phyloP scores from a whole-genome alignment of 1,140 invertebrate genomes.

The Nymphalis io region DNA sequence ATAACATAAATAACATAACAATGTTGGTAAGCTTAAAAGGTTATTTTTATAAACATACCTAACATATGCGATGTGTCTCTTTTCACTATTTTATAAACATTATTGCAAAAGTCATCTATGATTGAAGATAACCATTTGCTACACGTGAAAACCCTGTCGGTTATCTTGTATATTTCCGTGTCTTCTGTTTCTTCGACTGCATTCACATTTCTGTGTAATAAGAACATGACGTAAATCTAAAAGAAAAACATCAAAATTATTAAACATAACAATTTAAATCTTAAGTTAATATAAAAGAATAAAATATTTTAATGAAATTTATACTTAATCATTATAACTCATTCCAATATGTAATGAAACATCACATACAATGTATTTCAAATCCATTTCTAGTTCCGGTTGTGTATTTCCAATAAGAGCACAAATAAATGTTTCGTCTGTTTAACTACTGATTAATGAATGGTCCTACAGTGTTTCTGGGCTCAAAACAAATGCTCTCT shows the following conservation, averaged over 20 bases:
- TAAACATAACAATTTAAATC: background rate
- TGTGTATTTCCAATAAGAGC: slow-evolving; percentile 45
- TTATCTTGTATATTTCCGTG: slow-evolving; percentile 52
- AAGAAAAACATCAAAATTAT: too few relatives aligned
- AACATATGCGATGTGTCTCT: slow-evolving; percentile 66
- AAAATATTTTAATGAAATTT: too few relatives aligned
- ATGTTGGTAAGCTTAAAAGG: background rate
- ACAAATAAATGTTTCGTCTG: slow-evolving; percentile 55
- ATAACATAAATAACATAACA: too few relatives aligned
- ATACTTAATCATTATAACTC: too few relatives aligned
- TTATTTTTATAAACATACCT: slow-evolving; percentile 45
- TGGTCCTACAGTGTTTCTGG: slow-evolving; percentile 45
- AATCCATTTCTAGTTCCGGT: slow-evolving; percentile 51
- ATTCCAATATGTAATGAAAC: slow-evolving; percentile 26
- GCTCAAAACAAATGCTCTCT: slow-evolving; percentile 62
- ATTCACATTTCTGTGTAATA: slow-evolving; percentile 47
- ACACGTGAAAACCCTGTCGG: slow-evolving; percentile 56
- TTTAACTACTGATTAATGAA: slow-evolving; percentile 63
- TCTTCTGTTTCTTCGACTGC: slow-evolving; percentile 34
- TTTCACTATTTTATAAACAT: slow-evolving; percentile 65
- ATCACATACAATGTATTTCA: slow-evolving; percentile 58
- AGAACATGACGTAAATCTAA: slow-evolving; percentile 53
- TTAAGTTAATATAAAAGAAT: slow-evolving; percentile 17
- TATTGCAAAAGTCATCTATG: slow-evolving; percentile 65
- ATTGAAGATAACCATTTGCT: slow-evolving; percentile 61